These are phyloP conservation scores for Lamellibrachia luymesi DNA, from an alignment of 1,140 invertebrate species.

Conservation along the genomic window DNA sequence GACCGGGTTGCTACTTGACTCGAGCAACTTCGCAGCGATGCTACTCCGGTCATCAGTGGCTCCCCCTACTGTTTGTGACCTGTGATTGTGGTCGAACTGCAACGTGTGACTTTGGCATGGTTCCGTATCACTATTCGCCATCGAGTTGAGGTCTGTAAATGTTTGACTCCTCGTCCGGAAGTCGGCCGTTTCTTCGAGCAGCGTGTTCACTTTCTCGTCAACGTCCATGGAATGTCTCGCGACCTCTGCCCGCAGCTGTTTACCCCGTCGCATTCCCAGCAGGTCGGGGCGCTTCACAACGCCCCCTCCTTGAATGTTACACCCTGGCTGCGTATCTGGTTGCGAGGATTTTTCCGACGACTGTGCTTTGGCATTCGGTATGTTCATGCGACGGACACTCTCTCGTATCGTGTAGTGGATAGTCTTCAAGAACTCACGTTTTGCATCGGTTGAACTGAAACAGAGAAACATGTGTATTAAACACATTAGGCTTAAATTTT, in stretches of 20 bases:
- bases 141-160: slow-evolving; percentile 69
- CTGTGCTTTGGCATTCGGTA: slow-evolving; percentile 22
- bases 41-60: slow-evolving; percentile 63
- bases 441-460: slow-evolving; percentile 85
- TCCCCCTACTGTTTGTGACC: neutral
- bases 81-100: slow-evolving; percentile 59
- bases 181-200: slow-evolving; percentile 54
- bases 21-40: slow-evolving; percentile 82
- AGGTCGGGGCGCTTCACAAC: neutral
- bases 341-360: neutral
- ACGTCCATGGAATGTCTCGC: slow-evolving; percentile 88
- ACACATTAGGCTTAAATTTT: no score
- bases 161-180: slow-evolving; percentile 87
- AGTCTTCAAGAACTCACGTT: slow-evolving; percentile 93
- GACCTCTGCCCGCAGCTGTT: slow-evolving; percentile 28
- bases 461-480: slow-evolving; percentile 1
- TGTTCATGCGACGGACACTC: slow-evolving; percentile 50
- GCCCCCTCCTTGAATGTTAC: neutral
- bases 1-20: slow-evolving; percentile 87
- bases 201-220: slow-evolving; percentile 64
- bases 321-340: neutral
- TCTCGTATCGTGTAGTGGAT: slow-evolving; percentile 95
- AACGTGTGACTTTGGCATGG: neutral
- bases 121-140: slow-evolving; percentile 17
- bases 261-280: neutral